Conservation (phyloP, 2,888 invertebrate species). For the Cosmia pyralina region DNA sequence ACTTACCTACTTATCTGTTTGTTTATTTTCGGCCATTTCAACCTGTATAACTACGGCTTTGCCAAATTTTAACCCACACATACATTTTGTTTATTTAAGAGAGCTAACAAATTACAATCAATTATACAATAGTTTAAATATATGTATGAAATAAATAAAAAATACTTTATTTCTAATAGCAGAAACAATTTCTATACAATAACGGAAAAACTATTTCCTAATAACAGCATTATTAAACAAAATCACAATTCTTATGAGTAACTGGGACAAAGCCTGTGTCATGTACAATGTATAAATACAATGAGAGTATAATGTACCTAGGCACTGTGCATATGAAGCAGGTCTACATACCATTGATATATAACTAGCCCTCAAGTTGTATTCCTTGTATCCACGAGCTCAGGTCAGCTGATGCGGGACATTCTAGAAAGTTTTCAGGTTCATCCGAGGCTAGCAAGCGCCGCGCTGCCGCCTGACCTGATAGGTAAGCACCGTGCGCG, state of each 20-base stretch:
- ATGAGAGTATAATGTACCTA: slow-evolving; percentile 62
- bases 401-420: slow-evolving; percentile 94
- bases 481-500: slow-evolving; percentile 97
- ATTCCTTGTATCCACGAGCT: slow-evolving; percentile 97
- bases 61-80: background rate
- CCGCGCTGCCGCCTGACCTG: slow-evolving; percentile 95
- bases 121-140: slow-evolving; percentile 35
- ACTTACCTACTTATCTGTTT: background rate
- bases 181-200: slow-evolving; percentile 54
- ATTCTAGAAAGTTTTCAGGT: slow-evolving; percentile 92
- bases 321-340: slow-evolving; percentile 55
- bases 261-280: slow-evolving; percentile 63
- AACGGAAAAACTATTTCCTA: slow-evolving; percentile 52
- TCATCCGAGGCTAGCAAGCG: slow-evolving; percentile 92
- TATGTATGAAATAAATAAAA: slow-evolving; percentile 50
- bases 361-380: slow-evolving; percentile 91
- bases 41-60: slow-evolving; percentile 7
- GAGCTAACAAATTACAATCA: slow-evolving; percentile 31
- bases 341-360: slow-evolving; percentile 51
- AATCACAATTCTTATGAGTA: slow-evolving; percentile 66
- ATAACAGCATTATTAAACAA: slow-evolving; percentile 66
- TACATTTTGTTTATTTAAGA: slow-evolving; percentile 30
- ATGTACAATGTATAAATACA: slow-evolving; percentile 63
- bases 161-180: slow-evolving; percentile 46
- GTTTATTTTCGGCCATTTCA: slow-evolving; percentile 2